Percentiles rank a stretch among this genome's conserved stretches.
Conservation (phyloP, 37 sponge, comb jelly and placozoan species). For the Bolinopsis microptera region DNA sequence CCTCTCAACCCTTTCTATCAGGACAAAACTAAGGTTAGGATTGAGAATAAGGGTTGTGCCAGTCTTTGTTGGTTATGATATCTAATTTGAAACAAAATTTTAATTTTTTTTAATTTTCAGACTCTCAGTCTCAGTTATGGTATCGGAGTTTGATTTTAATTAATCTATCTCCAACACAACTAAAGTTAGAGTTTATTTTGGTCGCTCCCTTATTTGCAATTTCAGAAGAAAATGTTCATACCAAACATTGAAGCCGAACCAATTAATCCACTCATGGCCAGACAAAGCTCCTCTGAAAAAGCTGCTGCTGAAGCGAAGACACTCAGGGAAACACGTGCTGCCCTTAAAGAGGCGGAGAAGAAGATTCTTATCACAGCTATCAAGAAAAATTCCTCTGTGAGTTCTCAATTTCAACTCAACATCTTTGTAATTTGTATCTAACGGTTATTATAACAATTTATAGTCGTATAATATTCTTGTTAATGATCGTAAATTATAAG, state of each 20-base stretch:
- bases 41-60: not conserved
- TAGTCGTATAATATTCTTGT: too few relatives aligned
- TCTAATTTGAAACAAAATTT: not conserved
- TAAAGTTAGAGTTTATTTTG: too few relatives aligned
- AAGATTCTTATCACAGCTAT: not conserved
- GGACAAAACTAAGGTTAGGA: slow-evolving; percentile 20
- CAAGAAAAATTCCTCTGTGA: slow-evolving; percentile 53
- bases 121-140: too few relatives aligned
- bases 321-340: slow-evolving; percentile 23
- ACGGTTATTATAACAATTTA: too few relatives aligned
- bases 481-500: too few relatives aligned
- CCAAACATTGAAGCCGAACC: not conserved
- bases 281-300: not conserved
- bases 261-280: not conserved
- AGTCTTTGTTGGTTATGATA: not conserved
- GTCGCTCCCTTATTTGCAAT: not conserved
- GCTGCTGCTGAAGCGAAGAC: not conserved
- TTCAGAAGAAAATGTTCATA: slow-evolving; percentile 48
- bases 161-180: too few relatives aligned
- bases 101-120: not conserved
- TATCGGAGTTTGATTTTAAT: too few relatives aligned
- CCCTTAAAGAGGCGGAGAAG: slow-evolving; percentile 12
- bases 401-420: too few relatives aligned
- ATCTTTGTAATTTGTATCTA: not conserved
- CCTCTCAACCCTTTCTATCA: slow-evolving; percentile 64